Percentiles rank a stretch among this genome's conserved stretches.
Conservation (phyloP, 2,888 invertebrate species). For the Mimachlamys varia region DNA sequence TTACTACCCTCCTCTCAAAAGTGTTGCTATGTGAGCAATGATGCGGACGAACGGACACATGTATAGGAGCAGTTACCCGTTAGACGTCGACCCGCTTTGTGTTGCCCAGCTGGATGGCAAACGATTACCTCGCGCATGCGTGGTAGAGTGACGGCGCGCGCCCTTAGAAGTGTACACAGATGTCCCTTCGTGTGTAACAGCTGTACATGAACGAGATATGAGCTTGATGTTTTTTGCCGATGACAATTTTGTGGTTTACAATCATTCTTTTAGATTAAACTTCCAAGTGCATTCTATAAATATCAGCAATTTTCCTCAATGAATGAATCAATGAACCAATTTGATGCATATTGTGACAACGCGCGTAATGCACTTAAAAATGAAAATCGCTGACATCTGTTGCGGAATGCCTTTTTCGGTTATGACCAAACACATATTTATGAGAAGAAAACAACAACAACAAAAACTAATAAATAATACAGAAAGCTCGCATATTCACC, state of each 20-base stretch:
- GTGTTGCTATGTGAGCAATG: neutral
- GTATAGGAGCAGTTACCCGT: neutral
- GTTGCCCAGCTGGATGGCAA: conserved; percentile 1
- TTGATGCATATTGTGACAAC: neutral
- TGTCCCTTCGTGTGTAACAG: neutral
- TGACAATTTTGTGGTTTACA: conserved; percentile 23
- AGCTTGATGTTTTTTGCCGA: neutral
- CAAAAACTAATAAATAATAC: too few species aligned
- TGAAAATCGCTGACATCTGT: neutral
- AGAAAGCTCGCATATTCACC: too few species aligned
- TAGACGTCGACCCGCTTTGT: neutral
- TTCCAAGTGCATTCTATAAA: neutral
- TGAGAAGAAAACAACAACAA: too few species aligned
- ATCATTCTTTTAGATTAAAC: neutral
- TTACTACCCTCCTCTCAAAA: neutral
- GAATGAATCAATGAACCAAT: neutral
- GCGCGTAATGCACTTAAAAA: neutral
- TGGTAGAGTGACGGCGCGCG: neutral
- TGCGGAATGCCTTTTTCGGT: neutral
- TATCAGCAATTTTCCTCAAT: neutral
- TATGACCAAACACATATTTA: too few species aligned
- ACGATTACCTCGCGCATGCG: conserved; percentile 4
- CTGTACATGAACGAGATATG: neutral
- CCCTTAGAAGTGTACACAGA: neutral
- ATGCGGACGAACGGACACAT: neutral